phyloP scores from a whole-genome alignment of 2,888 invertebrate species.

The Himalopsyche kuldschensis region DNA sequence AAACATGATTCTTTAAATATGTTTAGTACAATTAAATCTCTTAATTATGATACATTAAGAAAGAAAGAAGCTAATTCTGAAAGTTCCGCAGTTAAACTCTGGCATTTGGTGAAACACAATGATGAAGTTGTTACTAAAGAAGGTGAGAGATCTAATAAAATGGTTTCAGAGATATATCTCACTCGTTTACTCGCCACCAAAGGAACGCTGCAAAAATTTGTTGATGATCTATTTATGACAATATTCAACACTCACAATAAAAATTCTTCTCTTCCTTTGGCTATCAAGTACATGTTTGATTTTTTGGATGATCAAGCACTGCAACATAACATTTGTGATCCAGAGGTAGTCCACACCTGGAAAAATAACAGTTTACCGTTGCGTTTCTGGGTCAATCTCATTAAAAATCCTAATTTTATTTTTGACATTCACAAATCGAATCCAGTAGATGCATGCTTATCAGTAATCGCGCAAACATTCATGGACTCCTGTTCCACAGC shows the following conservation, averaged over 20 bases:
- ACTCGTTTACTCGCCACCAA: constrained; percentile 94
- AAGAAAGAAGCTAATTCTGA: constrained; percentile 89
- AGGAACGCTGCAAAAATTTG: constrained; percentile 94
- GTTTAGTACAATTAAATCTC: constrained; percentile 89
- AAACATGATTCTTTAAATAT: constrained; percentile 96
- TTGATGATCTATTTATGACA: constrained; percentile 97
- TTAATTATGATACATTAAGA: constrained; percentile 85
- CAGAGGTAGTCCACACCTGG: constrained; percentile 99
- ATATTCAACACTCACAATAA: constrained; percentile 98
- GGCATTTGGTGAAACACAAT: constrained; percentile 94
- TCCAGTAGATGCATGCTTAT: constrained; percentile 97
- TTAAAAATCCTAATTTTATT: constrained; percentile 99
- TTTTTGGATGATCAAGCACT: constrained; percentile 98
- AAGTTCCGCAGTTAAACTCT: constrained; percentile 89
- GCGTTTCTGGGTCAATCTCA: constrained; percentile 99
- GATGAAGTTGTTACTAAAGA: constrained; percentile 91
- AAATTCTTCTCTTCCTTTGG: constrained; percentile 92
- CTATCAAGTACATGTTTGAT: constrained; percentile 99
- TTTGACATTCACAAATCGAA: constrained; percentile 99
- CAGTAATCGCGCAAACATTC: constrained; percentile 99
- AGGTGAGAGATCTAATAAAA: constrained; percentile 94
- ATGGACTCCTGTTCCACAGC: constrained; percentile 99
- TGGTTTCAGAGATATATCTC: constrained; percentile 99
- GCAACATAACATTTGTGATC: constrained; percentile 93
- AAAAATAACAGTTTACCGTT: constrained; percentile 92